Percentiles rank a stretch among this genome's conserved stretches.
phyloP scores from a whole-genome alignment of 2,797 vertebrate species.

The Philypnodon macrostomus region DNA sequence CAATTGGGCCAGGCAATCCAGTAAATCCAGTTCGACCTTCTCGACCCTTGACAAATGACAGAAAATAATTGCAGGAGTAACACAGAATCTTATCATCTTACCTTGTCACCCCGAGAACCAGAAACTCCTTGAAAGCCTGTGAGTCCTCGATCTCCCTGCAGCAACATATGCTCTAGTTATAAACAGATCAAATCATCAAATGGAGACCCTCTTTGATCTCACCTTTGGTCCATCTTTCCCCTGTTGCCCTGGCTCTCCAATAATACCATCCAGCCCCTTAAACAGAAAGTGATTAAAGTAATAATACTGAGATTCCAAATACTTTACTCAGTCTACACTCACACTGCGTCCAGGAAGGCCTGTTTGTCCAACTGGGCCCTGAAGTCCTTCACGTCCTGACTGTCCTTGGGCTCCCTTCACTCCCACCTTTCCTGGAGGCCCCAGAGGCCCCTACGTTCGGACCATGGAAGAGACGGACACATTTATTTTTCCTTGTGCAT shows the following conservation, averaged over 20 bases:
- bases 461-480: conserved; percentile 12
- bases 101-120: conserved; percentile 74
- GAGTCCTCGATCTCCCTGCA: conserved; percentile 68
- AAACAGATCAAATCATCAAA: neutral
- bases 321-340: conserved; percentile 41
- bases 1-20: conserved; percentile 71
- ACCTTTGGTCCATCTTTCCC: conserved; percentile 78
- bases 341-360: conserved; percentile 69
- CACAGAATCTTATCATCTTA: too few species aligned
- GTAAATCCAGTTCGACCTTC: conserved; percentile 69
- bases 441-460: conserved; percentile 65
- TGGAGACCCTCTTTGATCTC: neutral
- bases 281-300: neutral
- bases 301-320: neutral
- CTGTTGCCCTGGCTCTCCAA: conserved; percentile 74
- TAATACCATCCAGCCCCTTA: conserved; percentile 75
- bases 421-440: conserved; percentile 66
- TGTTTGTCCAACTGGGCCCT: conserved; percentile 57
- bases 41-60: conserved; percentile 64
- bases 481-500: conserved; percentile 4
- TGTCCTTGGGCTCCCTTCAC: conserved; percentile 67
- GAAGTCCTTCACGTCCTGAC: conserved; percentile 62
- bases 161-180: neutral
- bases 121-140: conserved; percentile 60
- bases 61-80: neutral